Conservation (phyloP, 1,140 invertebrate species). For the Ooceraea biroi region DNA sequence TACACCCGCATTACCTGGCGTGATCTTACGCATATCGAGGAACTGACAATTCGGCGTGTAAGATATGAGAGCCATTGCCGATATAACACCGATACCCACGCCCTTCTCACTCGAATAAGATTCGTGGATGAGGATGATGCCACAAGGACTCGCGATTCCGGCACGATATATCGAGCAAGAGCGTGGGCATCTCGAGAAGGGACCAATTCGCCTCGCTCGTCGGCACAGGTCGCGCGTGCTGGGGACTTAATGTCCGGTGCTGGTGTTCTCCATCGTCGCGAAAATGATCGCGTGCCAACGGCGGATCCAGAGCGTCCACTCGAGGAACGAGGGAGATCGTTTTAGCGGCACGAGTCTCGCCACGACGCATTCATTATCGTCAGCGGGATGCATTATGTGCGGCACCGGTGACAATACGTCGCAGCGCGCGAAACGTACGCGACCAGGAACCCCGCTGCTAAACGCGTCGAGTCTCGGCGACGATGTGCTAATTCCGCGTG, state of each 20-base stretch:
- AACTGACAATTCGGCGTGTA: conserved; percentile 45
- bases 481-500: conserved; percentile 32
- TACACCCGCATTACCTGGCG: conserved; percentile 17
- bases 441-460: conserved; percentile 15
- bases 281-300: conserved; percentile 73
- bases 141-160: conserved; percentile 64
- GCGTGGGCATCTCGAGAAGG: conserved; percentile 62
- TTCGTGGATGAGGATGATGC: conserved; percentile 56
- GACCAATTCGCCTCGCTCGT: conserved; percentile 69
- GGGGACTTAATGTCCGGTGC: conserved; percentile 61
- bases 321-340: conserved; percentile 42
- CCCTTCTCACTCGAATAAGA: conserved; percentile 40
- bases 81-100: conserved; percentile 57
- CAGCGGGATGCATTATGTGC: conserved; percentile 62
- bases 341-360: conserved; percentile 60
- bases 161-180: conserved; percentile 43
- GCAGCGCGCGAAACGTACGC: conserved; percentile 13
- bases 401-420: conserved; percentile 66
- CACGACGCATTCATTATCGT: conserved; percentile 72
- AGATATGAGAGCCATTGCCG: conserved; percentile 54
- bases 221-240: conserved; percentile 35
- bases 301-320: conserved; percentile 58
- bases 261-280: conserved; percentile 52
- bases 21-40: conserved; percentile 31
- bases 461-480: conserved; percentile 20